Evolutionary conservation across 2,797 vertebrate genomes (phyloP).

Genomic region (Tragelaphus eurycerus): DNA sequence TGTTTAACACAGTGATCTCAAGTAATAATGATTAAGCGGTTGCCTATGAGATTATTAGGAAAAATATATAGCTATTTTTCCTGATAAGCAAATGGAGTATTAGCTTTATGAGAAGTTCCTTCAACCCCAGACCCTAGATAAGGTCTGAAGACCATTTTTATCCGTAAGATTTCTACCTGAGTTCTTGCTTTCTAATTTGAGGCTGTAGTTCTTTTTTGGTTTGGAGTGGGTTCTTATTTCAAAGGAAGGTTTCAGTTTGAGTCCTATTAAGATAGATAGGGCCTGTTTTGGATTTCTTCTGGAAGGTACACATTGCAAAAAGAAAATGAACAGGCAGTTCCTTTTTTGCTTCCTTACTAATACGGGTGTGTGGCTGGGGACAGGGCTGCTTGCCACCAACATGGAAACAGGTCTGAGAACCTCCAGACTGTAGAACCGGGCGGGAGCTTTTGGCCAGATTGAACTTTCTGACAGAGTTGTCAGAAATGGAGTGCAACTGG

Average conservation of each 20-base stretch:
- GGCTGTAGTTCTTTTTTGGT: not conserved
- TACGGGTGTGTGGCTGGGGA: not conserved
- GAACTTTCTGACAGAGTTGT: not conserved
- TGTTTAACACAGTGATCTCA: not conserved
- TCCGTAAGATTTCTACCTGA: fast-evolving
- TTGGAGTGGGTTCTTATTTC: not conserved
- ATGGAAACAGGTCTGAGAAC: not conserved
- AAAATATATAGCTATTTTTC: not conserved
- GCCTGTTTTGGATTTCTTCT: constrained; percentile 38
- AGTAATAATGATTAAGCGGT: constrained; percentile 1
- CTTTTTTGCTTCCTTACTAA: constrained; percentile 5
- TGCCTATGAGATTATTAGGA: not conserved
- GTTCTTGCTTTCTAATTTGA: not conserved
- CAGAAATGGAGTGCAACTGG: not conserved
- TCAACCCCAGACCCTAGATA: constrained; percentile 26
- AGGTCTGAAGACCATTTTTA: not conserved
- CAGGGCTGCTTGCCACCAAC: not conserved
- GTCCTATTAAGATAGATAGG: not conserved
- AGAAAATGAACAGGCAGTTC: constrained; percentile 34
- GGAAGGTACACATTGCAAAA: constrained; percentile 23
- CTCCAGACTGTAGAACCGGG: not conserved
- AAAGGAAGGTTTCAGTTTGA: constrained; percentile 19
- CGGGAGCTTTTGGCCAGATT: not conserved
- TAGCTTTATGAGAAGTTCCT: constrained; percentile 27
- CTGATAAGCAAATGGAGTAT: not conserved